These are phyloP conservation scores for Molanna angustata DNA, from an alignment of 2,888 invertebrate species.

Conservation along the genomic window DNA sequence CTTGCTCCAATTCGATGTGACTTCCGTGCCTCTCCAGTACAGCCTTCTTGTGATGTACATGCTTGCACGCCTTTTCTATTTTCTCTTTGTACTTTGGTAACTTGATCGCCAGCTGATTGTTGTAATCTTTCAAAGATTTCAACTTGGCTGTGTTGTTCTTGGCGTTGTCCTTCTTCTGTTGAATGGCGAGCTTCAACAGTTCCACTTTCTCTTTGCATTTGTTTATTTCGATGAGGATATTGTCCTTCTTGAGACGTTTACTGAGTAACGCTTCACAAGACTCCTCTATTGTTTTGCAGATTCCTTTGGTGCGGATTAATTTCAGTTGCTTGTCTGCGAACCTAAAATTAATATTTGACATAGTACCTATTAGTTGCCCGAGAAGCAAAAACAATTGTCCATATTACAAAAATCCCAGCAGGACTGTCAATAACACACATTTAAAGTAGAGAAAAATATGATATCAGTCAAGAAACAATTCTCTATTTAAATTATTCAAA, in stretches of 20 bases:
- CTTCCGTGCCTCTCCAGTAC: constrained; percentile 13
- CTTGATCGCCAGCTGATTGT: constrained; percentile 45
- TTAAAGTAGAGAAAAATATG: no score
- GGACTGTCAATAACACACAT: no score
- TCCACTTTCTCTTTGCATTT: constrained; percentile 48
- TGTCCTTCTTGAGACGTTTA: constrained; percentile 41
- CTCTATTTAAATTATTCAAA: no score
- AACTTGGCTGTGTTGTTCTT: constrained; percentile 37
- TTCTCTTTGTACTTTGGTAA: constrained; percentile 49
- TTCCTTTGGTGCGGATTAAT: constrained; percentile 56
- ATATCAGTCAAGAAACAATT: no score
- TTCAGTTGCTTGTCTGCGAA: constrained; percentile 64
- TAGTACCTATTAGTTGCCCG: no score
- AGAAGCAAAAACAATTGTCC: no score
- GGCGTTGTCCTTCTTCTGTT: constrained; percentile 45
- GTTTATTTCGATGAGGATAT: constrained; percentile 46
- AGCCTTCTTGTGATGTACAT: constrained; percentile 19
- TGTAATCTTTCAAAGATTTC: constrained; percentile 32
- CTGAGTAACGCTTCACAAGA: constrained; percentile 47
- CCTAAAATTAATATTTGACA: constrained; percentile 46
- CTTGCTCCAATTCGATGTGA: constrained; percentile 21
- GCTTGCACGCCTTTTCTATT: constrained; percentile 38
- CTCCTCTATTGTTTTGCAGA: constrained; percentile 56
- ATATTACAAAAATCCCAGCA: no score
- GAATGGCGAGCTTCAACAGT: constrained; percentile 47